Percentiles rank a stretch among this genome's conserved stretches.
phyloP scores from a whole-genome alignment of 2,797 vertebrate genomes.

The Mus caroli region DNA sequence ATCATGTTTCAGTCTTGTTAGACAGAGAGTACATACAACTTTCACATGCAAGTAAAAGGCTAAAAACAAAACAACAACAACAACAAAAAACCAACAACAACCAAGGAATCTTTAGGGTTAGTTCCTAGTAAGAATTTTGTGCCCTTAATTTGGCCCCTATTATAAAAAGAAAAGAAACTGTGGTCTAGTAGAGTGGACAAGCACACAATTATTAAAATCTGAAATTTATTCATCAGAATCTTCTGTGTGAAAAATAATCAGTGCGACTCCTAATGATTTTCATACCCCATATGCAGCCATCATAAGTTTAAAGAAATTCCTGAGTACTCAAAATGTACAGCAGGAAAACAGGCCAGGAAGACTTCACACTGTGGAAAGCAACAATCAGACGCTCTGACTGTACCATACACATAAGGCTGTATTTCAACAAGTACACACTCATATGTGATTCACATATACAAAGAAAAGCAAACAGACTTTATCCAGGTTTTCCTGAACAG shows the following conservation, averaged over 20 bases:
- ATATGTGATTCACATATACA: not conserved
- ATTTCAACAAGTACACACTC: not conserved
- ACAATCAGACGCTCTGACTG: not conserved
- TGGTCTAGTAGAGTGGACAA: not conserved
- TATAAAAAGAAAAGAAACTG: not conserved
- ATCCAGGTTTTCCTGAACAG: not conserved
- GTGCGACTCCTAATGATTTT: not conserved
- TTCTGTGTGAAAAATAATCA: not conserved
- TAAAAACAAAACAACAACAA: not conserved
- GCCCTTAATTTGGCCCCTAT: not conserved
- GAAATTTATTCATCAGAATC: slow-evolving; percentile 2
- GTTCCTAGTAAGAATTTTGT: slow-evolving; percentile 3
- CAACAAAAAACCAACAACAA: not conserved
- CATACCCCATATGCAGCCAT: not conserved
- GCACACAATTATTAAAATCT: not conserved
- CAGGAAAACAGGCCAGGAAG: not conserved
- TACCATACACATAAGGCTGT: not conserved
- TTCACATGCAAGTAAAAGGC: not conserved
- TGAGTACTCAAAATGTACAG: not conserved
- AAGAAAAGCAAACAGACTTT: not conserved
- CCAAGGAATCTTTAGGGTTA: slow-evolving; percentile 9
- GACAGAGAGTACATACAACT: slow-evolving; percentile 42
- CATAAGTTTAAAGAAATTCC: not conserved
- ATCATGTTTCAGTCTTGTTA: slow-evolving; percentile 23
- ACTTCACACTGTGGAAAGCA: not conserved